Conservation (phyloP, 2,113 vertebrate genomes). For the Reinhardtius hippoglossoides region DNA sequence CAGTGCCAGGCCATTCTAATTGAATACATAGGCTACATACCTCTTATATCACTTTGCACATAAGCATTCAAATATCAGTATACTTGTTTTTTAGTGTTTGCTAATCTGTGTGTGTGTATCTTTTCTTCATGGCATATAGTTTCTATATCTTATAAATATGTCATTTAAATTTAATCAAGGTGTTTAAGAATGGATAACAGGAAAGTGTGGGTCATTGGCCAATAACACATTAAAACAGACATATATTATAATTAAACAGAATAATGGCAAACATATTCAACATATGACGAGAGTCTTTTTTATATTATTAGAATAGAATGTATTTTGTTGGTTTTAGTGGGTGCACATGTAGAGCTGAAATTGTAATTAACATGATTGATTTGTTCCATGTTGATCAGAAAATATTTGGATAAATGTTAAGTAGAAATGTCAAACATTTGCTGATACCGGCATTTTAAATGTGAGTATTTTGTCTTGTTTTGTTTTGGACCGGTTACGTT, state of each 20-base stretch:
- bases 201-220: background rate
- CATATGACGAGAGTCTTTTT: background rate
- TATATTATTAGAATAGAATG: too few relatives aligned
- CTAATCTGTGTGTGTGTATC: too few relatives aligned
- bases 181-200: background rate
- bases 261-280: background rate
- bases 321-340: too few relatives aligned
- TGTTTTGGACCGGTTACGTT: too few relatives aligned
- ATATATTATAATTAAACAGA: background rate
- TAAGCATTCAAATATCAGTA: constrained; percentile 1
- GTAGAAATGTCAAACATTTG: background rate
- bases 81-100: background rate
- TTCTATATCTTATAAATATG: background rate
- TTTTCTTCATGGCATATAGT: too few relatives aligned
- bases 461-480: too few relatives aligned
- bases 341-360: too few relatives aligned
- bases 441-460: background rate
- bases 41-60: constrained; percentile 39
- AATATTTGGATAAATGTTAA: too few relatives aligned
- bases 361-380: too few relatives aligned
- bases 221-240: too few relatives aligned
- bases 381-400: too few relatives aligned
- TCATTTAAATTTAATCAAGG: background rate
- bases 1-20: constrained; percentile 33
- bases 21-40: constrained; percentile 22